Percentiles rank a stretch among this genome's conserved stretches.
Evolutionary conservation across 1,140 invertebrate genomes (phyloP).

Genomic region (Temnothorax curvispinosus): DNA sequence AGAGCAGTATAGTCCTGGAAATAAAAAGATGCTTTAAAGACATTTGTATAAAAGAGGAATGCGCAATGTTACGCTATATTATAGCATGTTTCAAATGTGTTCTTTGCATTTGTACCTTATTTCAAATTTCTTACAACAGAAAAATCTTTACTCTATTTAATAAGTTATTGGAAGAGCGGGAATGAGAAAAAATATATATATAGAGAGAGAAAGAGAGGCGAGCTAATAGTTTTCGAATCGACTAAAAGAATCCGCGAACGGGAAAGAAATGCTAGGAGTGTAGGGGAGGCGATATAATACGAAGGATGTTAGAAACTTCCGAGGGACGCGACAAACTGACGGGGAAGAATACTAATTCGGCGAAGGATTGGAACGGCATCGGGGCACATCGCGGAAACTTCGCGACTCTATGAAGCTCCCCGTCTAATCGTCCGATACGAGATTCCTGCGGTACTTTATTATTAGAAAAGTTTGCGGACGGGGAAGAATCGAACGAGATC

Average conservation of each 20-base stretch:
- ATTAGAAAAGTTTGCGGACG: constrained; percentile 54
- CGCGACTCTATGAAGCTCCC: constrained; percentile 14
- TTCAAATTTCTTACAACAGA: background rate
- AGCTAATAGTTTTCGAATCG: background rate
- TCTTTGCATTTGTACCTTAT: background rate
- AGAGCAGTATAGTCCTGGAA: too few relatives aligned
- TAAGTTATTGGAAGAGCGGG: background rate
- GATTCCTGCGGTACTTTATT: constrained; percentile 50
- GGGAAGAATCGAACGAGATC: background rate
- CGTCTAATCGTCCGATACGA: constrained; percentile 43
- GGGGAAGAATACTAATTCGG: constrained; percentile 20
- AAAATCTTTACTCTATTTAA: background rate
- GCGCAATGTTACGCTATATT: too few relatives aligned
- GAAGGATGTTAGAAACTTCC: constrained; percentile 31
- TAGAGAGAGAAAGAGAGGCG: too few relatives aligned
- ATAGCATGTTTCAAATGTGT: background rate
- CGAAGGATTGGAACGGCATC: background rate
- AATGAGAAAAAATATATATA: background rate
- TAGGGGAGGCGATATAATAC: background rate
- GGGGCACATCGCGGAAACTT: constrained; percentile 7
- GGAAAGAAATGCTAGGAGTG: background rate
- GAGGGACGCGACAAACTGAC: background rate
- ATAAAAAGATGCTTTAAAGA: background rate
- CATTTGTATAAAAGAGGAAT: background rate
- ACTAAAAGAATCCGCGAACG: background rate